Evolutionary conservation across 2,797 vertebrate species (phyloP).

Genomic region (Gymnocypris eckloni): DNA sequence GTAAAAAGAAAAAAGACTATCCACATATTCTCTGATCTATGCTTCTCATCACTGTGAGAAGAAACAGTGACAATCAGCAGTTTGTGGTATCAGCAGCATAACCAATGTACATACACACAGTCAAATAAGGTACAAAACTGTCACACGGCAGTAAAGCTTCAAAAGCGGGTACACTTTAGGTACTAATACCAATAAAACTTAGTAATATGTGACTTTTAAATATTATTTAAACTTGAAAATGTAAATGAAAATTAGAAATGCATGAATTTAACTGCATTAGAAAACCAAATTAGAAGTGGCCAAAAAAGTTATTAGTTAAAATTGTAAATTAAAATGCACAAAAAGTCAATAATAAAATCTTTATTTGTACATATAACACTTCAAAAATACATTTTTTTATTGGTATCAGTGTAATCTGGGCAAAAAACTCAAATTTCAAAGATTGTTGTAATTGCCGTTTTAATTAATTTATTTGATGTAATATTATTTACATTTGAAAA

Average conservation of each 20-base stretch:
- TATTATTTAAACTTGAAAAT: background rate
- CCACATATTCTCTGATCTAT: constrained; percentile 62
- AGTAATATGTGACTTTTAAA: background rate
- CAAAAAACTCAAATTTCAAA: too few relatives aligned
- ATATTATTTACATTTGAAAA: too few relatives aligned
- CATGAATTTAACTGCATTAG: background rate
- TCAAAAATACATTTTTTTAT: too few relatives aligned
- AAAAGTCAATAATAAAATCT: too few relatives aligned
- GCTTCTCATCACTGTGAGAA: constrained; percentile 54
- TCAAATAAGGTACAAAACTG: background rate
- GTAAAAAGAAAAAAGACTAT: constrained; percentile 64
- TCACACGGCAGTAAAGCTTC: background rate
- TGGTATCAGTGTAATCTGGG: too few relatives aligned
- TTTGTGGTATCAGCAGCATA: constrained; percentile 76
- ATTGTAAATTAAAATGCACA: background rate
- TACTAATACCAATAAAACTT: background rate
- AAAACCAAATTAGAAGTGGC: background rate
- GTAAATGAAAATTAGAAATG: background rate
- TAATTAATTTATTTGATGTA: too few relatives aligned
- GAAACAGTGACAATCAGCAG: constrained; percentile 63
- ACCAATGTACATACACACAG: constrained; percentile 49
- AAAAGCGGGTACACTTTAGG: background rate
- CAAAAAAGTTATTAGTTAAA: background rate
- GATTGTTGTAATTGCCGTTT: too few relatives aligned
- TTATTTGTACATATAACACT: background rate